phyloP scores from a whole-genome alignment of 2,113 vertebrate genomes.

The Hypocryptadius cinnamomeus region DNA sequence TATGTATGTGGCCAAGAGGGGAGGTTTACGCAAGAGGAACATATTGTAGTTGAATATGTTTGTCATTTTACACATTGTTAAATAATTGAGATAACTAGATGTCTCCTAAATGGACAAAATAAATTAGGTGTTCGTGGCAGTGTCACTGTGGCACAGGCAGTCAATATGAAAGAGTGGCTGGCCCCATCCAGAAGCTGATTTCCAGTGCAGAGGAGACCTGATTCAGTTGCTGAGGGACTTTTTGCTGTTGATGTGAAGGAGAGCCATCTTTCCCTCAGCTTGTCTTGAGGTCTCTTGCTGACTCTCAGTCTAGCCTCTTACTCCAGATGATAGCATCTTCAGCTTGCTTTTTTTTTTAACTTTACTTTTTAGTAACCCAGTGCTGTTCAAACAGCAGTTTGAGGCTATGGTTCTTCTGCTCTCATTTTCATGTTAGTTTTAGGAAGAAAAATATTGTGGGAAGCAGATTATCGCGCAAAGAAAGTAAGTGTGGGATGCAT shows the following conservation, averaged over 20 bases:
- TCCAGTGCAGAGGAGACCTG: neutral
- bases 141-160: neutral
- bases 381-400: neutral
- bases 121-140: constrained; percentile 10
- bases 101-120: constrained; percentile 53
- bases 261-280: neutral
- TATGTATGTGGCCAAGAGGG: constrained; percentile 72
- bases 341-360: neutral
- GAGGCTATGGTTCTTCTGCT: neutral
- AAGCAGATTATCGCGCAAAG: neutral
- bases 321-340: neutral
- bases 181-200: neutral
- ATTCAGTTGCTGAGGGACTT: neutral
- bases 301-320: neutral
- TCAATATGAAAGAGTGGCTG: neutral
- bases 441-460: constrained; percentile 31
- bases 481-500: neutral
- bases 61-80: constrained; percentile 71
- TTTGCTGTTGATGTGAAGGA: neutral
- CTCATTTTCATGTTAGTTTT: constrained; percentile 1
- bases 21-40: constrained; percentile 72
- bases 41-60: constrained; percentile 70
- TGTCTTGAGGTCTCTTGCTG: neutral
- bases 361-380: neutral
- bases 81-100: constrained; percentile 65